These are phyloP conservation scores for Numida meleagris DNA, from an alignment of 2,113 vertebrate species.

Conservation along the genomic window DNA sequence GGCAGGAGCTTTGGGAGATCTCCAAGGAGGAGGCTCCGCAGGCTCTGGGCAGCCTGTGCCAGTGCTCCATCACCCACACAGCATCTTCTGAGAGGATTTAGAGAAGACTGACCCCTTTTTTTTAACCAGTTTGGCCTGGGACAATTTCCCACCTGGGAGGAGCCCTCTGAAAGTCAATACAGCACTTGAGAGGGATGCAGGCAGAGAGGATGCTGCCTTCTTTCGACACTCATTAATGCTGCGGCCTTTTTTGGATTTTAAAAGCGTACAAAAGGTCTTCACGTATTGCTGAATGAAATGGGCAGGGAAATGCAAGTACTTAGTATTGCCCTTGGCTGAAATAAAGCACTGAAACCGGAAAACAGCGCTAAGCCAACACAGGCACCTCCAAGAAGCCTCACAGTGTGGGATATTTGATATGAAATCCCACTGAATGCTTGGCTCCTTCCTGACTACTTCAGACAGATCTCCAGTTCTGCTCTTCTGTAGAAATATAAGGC, in stretches of 20 bases:
- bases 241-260: background rate
- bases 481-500: conserved; percentile 32
- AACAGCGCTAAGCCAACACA: background rate
- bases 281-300: background rate
- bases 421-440: conserved; percentile 47
- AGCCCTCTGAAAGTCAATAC: background rate
- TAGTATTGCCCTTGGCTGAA: background rate
- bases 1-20: too few species aligned
- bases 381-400: background rate
- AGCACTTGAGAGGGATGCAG: background rate
- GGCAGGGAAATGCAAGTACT: background rate
- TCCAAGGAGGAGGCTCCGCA: too few species aligned
- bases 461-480: conserved; percentile 19
- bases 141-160: background rate
- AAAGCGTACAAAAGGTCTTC: background rate
- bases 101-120: background rate
- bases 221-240: background rate
- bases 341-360: background rate
- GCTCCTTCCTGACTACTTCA: conserved; percentile 58
- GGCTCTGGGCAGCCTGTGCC: too few species aligned
- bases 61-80: too few species aligned
- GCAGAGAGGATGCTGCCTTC: background rate
- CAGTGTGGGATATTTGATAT: conserved; percentile 38
- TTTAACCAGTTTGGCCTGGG: too few species aligned
- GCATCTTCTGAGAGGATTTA: background rate